Evolutionary conservation across 1,140 invertebrate species (phyloP).

Genomic region (Atopsyche davidsoni): DNA sequence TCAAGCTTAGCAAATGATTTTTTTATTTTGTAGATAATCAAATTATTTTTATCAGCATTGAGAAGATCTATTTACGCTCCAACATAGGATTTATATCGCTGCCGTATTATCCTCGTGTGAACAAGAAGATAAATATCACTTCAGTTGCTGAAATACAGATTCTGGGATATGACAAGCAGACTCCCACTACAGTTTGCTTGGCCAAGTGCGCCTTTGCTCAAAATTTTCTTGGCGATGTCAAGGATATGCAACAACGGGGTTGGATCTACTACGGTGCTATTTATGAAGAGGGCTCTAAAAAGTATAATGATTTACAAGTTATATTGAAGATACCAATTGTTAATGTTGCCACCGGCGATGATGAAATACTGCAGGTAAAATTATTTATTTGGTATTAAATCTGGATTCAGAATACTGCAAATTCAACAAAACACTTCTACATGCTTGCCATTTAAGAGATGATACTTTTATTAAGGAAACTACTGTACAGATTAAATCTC

Average conservation of each 20-base stretch:
- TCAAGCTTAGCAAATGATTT: too few species aligned
- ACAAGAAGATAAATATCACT: conserved; percentile 4
- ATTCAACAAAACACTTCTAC: too few species aligned
- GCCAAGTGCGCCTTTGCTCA: conserved; percentile 14
- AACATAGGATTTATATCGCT: conserved; percentile 11
- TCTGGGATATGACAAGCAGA: conserved; percentile 4
- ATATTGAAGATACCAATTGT: conserved; percentile 19
- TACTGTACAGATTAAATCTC: too few species aligned
- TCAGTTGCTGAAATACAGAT: conserved; percentile 18
- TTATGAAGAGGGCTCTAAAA: conserved; percentile 8
- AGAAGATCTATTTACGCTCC: conserved; percentile 15
- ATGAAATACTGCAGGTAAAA: conserved; percentile 14
- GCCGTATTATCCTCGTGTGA: conserved; percentile 17
- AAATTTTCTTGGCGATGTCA: conserved; percentile 9
- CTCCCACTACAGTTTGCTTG: conserved; percentile 10
- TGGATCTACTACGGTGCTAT: conserved; percentile 14
- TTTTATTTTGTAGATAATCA: conserved; percentile 20
- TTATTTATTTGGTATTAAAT: too few species aligned
- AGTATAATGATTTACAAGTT: conserved; percentile 5
- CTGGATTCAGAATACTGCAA: too few species aligned
- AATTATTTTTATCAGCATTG: conserved; percentile 18
- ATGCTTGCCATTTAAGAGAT: too few species aligned
- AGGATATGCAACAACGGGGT: conserved; percentile 11
- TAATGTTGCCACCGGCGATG: not conserved
- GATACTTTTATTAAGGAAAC: too few species aligned